A percentile compares a stretch with the other conserved stretches of the same genome.
Evolutionary conservation across 2,113 vertebrate species (phyloP).

Genomic region (Jaculus jaculus): DNA sequence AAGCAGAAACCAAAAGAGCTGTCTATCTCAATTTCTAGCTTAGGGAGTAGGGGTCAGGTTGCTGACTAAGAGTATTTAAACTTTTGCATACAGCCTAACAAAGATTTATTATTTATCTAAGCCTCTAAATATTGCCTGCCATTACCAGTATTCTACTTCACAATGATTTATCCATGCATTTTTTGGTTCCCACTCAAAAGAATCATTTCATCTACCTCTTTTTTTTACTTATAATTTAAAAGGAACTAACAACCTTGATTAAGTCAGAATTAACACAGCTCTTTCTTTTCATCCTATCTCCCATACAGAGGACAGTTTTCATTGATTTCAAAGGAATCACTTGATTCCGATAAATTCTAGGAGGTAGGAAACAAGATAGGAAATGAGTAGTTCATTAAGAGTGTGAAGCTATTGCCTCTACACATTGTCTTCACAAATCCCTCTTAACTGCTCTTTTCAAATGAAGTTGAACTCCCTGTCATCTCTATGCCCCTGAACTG

Average conservation of each 20-base stretch:
- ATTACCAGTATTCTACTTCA: not conserved
- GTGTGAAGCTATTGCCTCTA: constrained; percentile 1
- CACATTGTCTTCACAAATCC: constrained; percentile 25
- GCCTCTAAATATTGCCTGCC: not conserved
- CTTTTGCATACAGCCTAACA: not conserved
- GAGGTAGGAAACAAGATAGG: not conserved
- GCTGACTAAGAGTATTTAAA: constrained; percentile 34
- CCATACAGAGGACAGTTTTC: not conserved
- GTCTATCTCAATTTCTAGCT: constrained; percentile 53
- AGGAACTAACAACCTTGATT: constrained; percentile 17
- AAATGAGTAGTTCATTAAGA: constrained; percentile 53
- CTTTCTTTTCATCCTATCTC: constrained; percentile 42
- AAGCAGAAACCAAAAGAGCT: constrained; percentile 43
- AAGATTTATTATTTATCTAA: constrained; percentile 19
- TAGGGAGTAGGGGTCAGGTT: constrained; percentile 28
- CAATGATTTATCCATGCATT: constrained; percentile 36
- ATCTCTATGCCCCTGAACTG: not conserved
- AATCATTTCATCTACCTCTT: constrained; percentile 43
- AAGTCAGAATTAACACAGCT: constrained; percentile 41
- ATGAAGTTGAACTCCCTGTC: not conserved
- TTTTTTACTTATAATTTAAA: constrained; percentile 34
- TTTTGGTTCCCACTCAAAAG: constrained; percentile 35
- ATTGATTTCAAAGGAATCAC: constrained; percentile 57
- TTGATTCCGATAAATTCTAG: constrained; percentile 38
- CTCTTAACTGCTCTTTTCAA: constrained; percentile 25